These are phyloP conservation scores for Lampropteryx suffumata DNA, from an alignment of 2,888 invertebrate genomes.

Conservation along the genomic window DNA sequence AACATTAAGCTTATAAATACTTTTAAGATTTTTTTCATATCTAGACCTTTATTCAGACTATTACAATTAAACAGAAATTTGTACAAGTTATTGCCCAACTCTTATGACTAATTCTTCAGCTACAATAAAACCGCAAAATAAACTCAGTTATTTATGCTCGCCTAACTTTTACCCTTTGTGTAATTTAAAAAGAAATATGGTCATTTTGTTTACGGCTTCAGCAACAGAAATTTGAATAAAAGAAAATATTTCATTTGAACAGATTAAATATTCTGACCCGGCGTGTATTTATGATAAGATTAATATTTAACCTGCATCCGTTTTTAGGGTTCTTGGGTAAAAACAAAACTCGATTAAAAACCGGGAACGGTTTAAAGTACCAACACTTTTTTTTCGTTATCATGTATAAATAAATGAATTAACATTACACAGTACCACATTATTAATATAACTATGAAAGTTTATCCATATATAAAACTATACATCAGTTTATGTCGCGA, in stretches of 20 bases:
- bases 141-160: not conserved
- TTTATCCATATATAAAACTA: no score
- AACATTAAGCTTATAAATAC: no score
- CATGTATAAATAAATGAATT: no score
- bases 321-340: not conserved
- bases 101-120: no score
- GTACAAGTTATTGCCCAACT: no score
- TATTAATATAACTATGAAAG: no score
- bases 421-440: no score
- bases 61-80: not conserved
- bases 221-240: slow-evolving; percentile 32
- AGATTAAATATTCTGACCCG: slow-evolving; percentile 39
- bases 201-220: slow-evolving; percentile 28
- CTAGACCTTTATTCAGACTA: not conserved
- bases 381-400: no score
- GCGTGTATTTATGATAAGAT: slow-evolving; percentile 21
- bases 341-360: no score
- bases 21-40: not conserved
- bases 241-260: slow-evolving; percentile 25
- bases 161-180: not conserved
- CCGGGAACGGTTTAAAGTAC: no score
- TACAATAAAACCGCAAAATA: no score
- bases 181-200: slow-evolving; percentile 25
- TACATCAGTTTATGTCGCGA: no score
- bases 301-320: slow-evolving; percentile 18